Base-by-base conservation (phyloP, 2,113 vertebrate genomes). In the Atherinomorus stipes region DNA sequence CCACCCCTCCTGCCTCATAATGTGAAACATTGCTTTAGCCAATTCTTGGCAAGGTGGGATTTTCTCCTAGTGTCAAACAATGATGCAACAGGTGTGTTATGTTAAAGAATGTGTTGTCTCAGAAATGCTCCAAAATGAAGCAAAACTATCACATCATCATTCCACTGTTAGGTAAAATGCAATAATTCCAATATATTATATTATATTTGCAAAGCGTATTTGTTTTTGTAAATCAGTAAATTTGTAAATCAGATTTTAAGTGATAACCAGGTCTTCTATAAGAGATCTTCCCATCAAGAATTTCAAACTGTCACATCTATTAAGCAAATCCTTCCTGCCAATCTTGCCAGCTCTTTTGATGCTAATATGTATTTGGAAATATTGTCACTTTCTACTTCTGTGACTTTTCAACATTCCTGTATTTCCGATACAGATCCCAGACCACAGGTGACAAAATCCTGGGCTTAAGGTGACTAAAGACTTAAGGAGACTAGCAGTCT, bases 401-500 rank as follows among this genome's bases (percentile, higher is more conserved):
- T 22, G 34, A 51, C 57, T 5, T 5, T 71, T 71, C 68, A 71
- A 75, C 71, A 71, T 77, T 71, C 22, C 28, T 50, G 21, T 56
- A 66, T 65, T 60, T 72, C 65, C 68, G 22, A 81, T 83, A 79
- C 26, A 4, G 67, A 90, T 87, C 75, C 72, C 61, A 62, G 69
- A 47, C 61, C 53, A 50, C 26, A 83, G 85, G 84, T 90, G 87
- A 76, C 60, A 88, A 89, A 88, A 90, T 87, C 80, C 69, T 54
- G 44, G 70, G 62, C 51, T 89, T 89, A 89, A 71, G 49, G 25
- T 66, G 80, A 74, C 64, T 89, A 89, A 88, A 62, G 73, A 71
- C 75, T 80, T 88, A 89, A 87, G 83, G 18, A 71, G 64, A 59
- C 69, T 80, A 84, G 82, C 63, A 47, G 73, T 74, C 42, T 75